These are phyloP conservation scores for Drosophila mimica DNA, from an alignment of 2,888 invertebrate species.

Conservation along the genomic window DNA sequence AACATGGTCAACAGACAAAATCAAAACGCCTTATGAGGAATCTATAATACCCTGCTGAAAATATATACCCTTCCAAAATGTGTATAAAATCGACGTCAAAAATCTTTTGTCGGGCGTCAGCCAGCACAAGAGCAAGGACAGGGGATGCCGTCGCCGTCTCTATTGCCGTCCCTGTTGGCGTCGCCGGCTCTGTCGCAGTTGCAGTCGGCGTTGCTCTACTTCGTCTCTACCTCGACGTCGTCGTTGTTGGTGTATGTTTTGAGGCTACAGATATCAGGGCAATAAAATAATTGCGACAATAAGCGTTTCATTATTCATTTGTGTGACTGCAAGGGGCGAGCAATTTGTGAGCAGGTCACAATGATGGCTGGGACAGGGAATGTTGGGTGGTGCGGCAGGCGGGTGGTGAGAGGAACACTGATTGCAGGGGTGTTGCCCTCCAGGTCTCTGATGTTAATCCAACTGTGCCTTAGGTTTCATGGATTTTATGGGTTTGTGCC, in stretches of 20 bases:
- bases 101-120: slow-evolving; percentile 27
- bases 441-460: slow-evolving; percentile 68
- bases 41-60: neutral
- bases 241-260: slow-evolving; percentile 70
- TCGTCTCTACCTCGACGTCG: slow-evolving; percentile 20
- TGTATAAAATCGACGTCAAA: slow-evolving; percentile 52
- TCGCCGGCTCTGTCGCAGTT: slow-evolving; percentile 23
- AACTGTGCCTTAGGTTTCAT: slow-evolving; percentile 63
- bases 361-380: slow-evolving; percentile 2
- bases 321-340: slow-evolving; percentile 76
- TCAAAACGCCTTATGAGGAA: neutral
- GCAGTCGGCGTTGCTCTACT: slow-evolving; percentile 29
- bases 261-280: slow-evolving; percentile 81
- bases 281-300: slow-evolving; percentile 86
- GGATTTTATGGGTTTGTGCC: slow-evolving; percentile 67
- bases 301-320: slow-evolving; percentile 85
- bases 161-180: slow-evolving; percentile 31
- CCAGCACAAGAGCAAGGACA: slow-evolving; percentile 48
- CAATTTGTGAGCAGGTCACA: slow-evolving; percentile 75
- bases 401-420: slow-evolving; percentile 44
- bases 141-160: slow-evolving; percentile 33
- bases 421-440: slow-evolving; percentile 63
- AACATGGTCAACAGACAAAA: no score
- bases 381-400: neutral
- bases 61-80: slow-evolving; percentile 33